These are phyloP conservation scores for Nannobrachium achirus DNA, from an alignment of 2,113 vertebrate species.

Conservation along the genomic window DNA sequence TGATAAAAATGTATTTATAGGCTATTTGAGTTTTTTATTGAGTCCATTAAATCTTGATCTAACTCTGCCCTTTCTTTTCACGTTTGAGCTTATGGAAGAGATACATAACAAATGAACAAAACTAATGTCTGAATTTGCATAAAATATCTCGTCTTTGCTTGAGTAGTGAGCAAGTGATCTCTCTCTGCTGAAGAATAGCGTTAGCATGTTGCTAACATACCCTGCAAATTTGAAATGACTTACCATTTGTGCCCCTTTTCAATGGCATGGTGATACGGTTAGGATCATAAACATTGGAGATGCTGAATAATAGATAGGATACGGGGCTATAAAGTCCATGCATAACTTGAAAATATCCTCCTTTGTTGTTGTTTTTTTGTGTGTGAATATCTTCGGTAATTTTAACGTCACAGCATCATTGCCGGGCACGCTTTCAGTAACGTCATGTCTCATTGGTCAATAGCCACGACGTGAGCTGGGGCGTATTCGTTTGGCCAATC, in stretches of 20 bases:
- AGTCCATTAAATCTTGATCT: too few relatives aligned
- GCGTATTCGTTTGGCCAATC: slow-evolving; percentile 52
- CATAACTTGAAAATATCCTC: slow-evolving; percentile 51
- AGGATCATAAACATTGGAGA: neutral
- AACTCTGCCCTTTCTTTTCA: too few relatives aligned
- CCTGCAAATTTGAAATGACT: slow-evolving; percentile 8
- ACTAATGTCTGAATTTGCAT: too few relatives aligned
- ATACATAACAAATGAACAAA: too few relatives aligned
- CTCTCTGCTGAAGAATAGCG: too few relatives aligned
- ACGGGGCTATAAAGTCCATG: slow-evolving; percentile 3
- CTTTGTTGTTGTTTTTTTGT: slow-evolving; percentile 56
- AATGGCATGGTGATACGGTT: neutral
- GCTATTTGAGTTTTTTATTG: too few relatives aligned
- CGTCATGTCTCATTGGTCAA: slow-evolving; percentile 50
- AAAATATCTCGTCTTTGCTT: too few relatives aligned
- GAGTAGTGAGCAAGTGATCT: too few relatives aligned
- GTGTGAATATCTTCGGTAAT: neutral
- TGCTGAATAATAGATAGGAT: neutral
- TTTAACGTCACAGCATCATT: slow-evolving; percentile 37
- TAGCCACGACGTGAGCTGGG: neutral
- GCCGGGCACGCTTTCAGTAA: slow-evolving; percentile 59
- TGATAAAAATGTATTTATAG: too few relatives aligned
- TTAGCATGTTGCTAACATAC: too few relatives aligned
- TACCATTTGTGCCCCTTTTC: slow-evolving; percentile 44
- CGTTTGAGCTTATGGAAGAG: too few relatives aligned